phyloP scores from a whole-genome alignment of 35 echinoderm and acorn worm species.

The Lytechinus variegatus region DNA sequence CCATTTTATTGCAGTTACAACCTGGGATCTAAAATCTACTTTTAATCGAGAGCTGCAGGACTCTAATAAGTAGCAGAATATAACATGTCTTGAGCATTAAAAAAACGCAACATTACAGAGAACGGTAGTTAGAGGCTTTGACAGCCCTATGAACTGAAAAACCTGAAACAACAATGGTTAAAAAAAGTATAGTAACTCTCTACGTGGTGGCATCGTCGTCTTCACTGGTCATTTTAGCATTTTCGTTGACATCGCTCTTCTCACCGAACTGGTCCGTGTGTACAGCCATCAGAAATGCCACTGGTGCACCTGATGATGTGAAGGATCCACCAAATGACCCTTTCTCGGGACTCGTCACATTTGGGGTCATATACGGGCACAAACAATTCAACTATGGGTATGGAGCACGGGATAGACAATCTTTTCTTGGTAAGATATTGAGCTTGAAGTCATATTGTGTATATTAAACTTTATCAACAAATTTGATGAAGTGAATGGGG shows the following conservation, averaged over 20 bases:
- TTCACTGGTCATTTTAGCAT: conserved; percentile 22
- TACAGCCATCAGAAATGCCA: neutral
- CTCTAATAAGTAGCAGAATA: neutral
- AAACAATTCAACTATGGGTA: conserved; percentile 77
- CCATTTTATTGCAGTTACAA: neutral
- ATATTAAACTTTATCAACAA: no score
- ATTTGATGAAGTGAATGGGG: no score
- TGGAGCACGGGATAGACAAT: conserved; percentile 43
- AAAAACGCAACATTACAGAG: neutral
- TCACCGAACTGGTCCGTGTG: conserved; percentile 60
- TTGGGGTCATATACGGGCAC: conserved; percentile 72
- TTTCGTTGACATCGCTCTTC: conserved; percentile 19
- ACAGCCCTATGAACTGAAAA: neutral
- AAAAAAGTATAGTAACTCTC: neutral
- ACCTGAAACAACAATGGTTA: conserved; percentile 38
- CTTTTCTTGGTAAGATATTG: conserved; percentile 62
- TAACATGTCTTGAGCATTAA: neutral
- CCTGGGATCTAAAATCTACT: neutral
- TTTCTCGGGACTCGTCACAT: conserved; percentile 62
- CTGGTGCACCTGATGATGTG: neutral
- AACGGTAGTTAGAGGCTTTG: neutral
- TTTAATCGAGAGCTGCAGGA: neutral
- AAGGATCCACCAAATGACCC: neutral
- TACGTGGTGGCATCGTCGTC: conserved; percentile 32
- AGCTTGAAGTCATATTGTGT: no score